Conservation (phyloP, 2,113 vertebrate species). For the Penelope pileata region DNA sequence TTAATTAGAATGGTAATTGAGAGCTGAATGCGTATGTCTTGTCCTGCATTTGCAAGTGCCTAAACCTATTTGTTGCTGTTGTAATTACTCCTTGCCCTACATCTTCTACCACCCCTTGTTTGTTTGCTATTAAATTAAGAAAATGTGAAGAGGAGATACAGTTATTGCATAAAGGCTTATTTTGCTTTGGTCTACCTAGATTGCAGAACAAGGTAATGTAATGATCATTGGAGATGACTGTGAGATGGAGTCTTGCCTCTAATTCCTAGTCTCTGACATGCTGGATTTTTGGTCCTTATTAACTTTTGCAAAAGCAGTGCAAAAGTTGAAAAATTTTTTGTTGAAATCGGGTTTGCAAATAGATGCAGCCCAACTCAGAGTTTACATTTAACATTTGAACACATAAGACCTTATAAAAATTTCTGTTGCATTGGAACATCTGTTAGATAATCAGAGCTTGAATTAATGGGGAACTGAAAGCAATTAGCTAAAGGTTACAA, state of each 20-base stretch:
- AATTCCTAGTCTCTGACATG: background rate
- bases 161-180: background rate
- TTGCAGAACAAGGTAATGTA: background rate
- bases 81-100: background rate
- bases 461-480: conserved; percentile 62
- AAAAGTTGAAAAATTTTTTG: background rate
- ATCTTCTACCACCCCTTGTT: background rate
- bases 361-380: background rate
- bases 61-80: background rate
- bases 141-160: background rate
- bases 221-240: background rate
- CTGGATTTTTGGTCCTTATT: background rate
- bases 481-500: conserved; percentile 65
- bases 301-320: background rate
- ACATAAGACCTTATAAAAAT: conserved; percentile 15
- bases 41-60: background rate
- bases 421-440: conserved; percentile 50
- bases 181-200: background rate
- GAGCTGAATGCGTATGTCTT: background rate
- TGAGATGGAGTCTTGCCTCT: background rate
- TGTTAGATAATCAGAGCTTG: conserved; percentile 50
- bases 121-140: background rate
- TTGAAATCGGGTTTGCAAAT: background rate
- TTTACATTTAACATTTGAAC: conserved; percentile 50
- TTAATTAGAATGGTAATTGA: conserved; percentile 30